phyloP scores from a whole-genome alignment of 2,888 invertebrate genomes.

The Orchesella flavescens region DNA sequence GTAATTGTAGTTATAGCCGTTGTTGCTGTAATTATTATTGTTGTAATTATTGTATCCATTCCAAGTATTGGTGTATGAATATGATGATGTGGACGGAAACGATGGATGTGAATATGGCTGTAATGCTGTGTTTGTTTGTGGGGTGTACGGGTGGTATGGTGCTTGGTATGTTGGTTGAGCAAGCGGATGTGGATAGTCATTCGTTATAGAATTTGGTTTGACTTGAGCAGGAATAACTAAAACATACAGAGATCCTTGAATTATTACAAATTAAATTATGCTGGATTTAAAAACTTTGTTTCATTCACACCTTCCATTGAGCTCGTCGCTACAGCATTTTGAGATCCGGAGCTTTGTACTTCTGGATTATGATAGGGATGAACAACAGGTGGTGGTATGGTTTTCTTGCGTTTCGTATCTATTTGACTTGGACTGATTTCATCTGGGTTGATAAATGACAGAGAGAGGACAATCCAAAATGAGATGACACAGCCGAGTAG shows the following conservation, averaged over 20 bases:
- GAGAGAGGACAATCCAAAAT: constrained; percentile 42
- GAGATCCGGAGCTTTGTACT: no score
- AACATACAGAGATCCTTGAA: no score
- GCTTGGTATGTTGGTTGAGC: no score
- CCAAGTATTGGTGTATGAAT: background rate
- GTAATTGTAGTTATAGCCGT: constrained; percentile 29
- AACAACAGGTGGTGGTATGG: background rate
- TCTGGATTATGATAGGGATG: no score
- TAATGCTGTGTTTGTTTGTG: background rate
- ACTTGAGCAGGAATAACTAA: no score
- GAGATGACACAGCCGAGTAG: constrained; percentile 37
- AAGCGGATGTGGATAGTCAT: no score
- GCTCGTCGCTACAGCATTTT: no score
- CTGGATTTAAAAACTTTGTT: no score
- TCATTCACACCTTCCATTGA: no score
- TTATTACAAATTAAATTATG: no score
- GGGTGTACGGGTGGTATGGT: background rate
- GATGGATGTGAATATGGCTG: background rate
- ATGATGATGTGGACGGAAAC: constrained; percentile 1
- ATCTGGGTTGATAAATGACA: constrained; percentile 27
- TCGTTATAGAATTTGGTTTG: no score
- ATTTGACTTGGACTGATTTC: background rate
- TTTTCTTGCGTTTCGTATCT: background rate
- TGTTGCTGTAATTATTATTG: background rate
- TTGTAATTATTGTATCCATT: background rate